Conservation (phyloP, 2,797 vertebrate genomes). For the Chloroceryle inda region DNA sequence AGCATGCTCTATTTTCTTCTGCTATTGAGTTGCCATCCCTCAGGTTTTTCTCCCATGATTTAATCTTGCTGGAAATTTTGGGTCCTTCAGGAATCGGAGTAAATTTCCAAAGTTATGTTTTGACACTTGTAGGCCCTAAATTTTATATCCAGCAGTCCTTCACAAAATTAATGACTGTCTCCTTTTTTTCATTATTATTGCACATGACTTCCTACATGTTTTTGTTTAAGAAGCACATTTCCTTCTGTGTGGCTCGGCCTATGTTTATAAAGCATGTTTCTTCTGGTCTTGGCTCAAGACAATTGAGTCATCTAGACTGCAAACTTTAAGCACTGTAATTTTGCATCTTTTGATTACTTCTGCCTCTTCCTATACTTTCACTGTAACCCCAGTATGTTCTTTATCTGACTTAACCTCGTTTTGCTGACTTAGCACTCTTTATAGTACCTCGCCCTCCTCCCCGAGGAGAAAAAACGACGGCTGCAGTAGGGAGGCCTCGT, state of each 20-base stretch:
- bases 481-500: rapidly evolving
- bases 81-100: rapidly evolving
- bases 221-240: neutral
- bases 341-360: neutral
- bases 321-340: neutral
- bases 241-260: neutral
- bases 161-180: neutral
- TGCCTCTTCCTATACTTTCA: neutral
- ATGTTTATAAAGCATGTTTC: neutral
- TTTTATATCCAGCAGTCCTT: neutral
- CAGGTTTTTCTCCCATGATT: neutral
- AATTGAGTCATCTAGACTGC: neutral
- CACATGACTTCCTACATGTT: neutral
- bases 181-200: neutral
- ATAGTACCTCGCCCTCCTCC: neutral
- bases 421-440: too few species aligned
- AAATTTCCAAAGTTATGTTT: neutral
- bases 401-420: neutral
- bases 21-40: neutral
- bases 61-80: neutral
- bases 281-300: neutral
- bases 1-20: neutral
- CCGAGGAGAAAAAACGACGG: rapidly evolving
- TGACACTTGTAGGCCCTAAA: neutral
- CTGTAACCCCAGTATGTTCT: neutral